These are phyloP conservation scores for Poecilia picta DNA, from an alignment of 2,797 vertebrate species.

Conservation along the genomic window DNA sequence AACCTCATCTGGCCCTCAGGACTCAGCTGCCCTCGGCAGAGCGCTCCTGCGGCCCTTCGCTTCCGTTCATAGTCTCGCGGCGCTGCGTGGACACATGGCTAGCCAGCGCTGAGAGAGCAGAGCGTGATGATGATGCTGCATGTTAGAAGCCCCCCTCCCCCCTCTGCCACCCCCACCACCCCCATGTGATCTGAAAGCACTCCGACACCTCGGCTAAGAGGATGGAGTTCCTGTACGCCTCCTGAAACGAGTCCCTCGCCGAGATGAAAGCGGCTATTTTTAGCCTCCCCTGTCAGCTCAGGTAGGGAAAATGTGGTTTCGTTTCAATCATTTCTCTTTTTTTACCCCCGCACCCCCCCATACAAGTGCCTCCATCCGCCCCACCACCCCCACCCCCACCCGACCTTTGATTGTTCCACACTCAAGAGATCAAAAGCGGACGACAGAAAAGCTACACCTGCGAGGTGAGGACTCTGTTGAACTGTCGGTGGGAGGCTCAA, in stretches of 20 bases:
- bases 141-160: conserved; percentile 18
- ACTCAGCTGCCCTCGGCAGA: conserved; percentile 41
- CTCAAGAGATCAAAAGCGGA: conserved; percentile 61
- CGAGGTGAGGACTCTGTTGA: conserved; percentile 51
- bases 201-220: conserved; percentile 39
- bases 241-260: conserved; percentile 49
- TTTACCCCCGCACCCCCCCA: neutral
- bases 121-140: conserved; percentile 48
- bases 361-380: no score
- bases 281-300: conserved; percentile 51
- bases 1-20: conserved; percentile 58
- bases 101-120: conserved; percentile 29
- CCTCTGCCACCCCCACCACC: conserved; percentile 6
- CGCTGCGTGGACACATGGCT: conserved; percentile 29
- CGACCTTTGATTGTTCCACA: conserved; percentile 45
- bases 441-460: conserved; percentile 26
- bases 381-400: neutral
- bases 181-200: conserved; percentile 43
- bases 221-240: conserved; percentile 29
- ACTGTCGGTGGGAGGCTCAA: conserved; percentile 56
- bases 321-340: conserved; percentile 36
- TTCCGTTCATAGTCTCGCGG: conserved; percentile 40
- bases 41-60: conserved; percentile 23
- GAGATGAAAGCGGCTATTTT: conserved; percentile 68
- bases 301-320: conserved; percentile 57